Base-by-base conservation (phyloP, 2,797 vertebrate genomes). In the Ceyx erithaca region DNA sequence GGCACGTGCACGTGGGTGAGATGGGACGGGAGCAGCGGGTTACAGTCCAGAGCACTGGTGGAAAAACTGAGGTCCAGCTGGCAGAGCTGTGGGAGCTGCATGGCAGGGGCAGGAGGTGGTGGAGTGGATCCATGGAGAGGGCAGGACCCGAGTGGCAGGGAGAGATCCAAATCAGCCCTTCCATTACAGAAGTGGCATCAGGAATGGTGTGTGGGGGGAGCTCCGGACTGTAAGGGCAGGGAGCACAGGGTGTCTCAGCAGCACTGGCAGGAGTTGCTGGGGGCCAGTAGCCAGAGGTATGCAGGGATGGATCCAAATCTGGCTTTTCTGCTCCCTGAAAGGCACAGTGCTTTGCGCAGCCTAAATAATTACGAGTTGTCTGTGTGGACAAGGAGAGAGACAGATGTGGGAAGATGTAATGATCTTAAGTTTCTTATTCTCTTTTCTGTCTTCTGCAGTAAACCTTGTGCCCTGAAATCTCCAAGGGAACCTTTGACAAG, bases 401-500 rank as follows among this genome's bases (percentile, higher is more conserved):
- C 45, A 91, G 80, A 90, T 64, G 73, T 51, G 76, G 64, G 67
- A 77, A 93, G 80, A 80, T 3, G 40, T 46, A 66, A 66, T 71
- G 72, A 80, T 94, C 87, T 96, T 85, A 93, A 79, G 77, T 94
- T 93, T 88, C 87, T 86, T 93, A 70, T 89, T 90, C 63, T 91
- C 35, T 95, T 90, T 90, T 94, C 59, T 96, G 20, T 92, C 73
- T 86, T 89, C 86, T 81, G n/a, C 94, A 97, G 96, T 80, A 85
- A 95, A 88, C 58, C 81, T 87, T 78, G 18, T 92, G 91, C 59
- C 80, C 81, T 94, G 87, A 96, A 82, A 82, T 95, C 87, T 93
- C 87, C 90, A 95, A 95, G 87, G 76, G 94, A 93, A 82, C 80
- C 87, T 94, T 89, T 90, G 79, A 90, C 90, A 94, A 95, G 58